Evolutionary conservation across 1,140 invertebrate genomes (phyloP), one percentile per base, ranked within the genome.

Genomic region (Campoletis sonorensis): DNA sequence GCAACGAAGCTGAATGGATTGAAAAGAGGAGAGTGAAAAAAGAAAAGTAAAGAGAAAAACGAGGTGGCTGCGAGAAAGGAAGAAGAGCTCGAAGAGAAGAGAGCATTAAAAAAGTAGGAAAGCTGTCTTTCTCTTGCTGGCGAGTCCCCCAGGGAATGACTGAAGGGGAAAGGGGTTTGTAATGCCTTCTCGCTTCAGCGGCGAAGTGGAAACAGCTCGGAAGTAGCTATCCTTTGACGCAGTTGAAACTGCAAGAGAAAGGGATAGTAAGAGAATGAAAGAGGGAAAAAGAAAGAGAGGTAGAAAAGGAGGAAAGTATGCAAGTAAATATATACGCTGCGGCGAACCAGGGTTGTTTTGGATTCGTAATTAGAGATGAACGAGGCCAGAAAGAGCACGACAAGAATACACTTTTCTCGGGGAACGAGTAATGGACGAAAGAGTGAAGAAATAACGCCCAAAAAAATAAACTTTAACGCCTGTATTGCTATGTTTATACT

Each of bases 291-390:
- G 18, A 68, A 75, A 77, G 27, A 61, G 11, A 51, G 26, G 30
- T 15, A 18, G 30, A 40, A 72, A 79, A 68, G 61, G 51, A 11
- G 51, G n/a, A 54, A n/a, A 54, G 51, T 54, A 54, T n/a, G n/a
- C 4, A 18, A 54, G 51, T n/a, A 54, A 54, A 54, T 33, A 67
- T 33, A 54, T 81, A n/a, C n/a, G 71, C 79, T 76, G 78, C 37
- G 85, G 83, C 81, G 82, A 86, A 82, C 86, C n/a, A 18, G 85
- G 85, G 68, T 89, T 89, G 86, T 89, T 90, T 90, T 86, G 87
- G 85, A 90, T 90, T 91, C 83, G 85, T 88, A 91, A 90, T 91
- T 91, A 91, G 86, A 89, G 88, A 87, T 89, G 89, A 89, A 85
- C 84, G 83, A 86, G 79, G 84, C 83, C 81, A 81, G 84, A 78